These are phyloP conservation scores for Drosophila lowei DNA, from an alignment of 1,140 invertebrate genomes.

Conservation along the genomic window DNA sequence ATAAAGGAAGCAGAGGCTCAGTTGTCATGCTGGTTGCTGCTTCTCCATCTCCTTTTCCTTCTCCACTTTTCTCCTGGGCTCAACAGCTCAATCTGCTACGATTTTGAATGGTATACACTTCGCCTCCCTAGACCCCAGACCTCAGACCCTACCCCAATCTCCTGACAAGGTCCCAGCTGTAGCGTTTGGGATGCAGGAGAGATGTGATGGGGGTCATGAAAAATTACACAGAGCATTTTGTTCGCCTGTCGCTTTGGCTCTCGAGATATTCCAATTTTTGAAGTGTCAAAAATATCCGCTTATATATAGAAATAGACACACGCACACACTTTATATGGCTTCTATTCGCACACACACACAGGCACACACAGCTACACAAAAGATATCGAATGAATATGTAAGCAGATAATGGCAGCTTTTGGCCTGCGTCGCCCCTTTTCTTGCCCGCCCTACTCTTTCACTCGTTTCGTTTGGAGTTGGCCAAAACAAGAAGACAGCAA, in stretches of 20 bases:
- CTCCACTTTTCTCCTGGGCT: conserved; percentile 13
- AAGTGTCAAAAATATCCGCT: conserved; percentile 78
- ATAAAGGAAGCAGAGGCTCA: conserved; percentile 51
- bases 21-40: conserved; percentile 40
- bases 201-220: conserved; percentile 47
- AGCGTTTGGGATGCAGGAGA: neutral
- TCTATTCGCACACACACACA: conserved; percentile 32
- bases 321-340: conserved; percentile 27
- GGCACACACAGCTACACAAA: neutral
- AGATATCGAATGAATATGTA: conserved; percentile 67
- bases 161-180: conserved; percentile 55
- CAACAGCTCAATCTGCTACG: conserved; percentile 70
- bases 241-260: conserved; percentile 56
- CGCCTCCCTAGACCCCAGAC: neutral
- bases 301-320: conserved; percentile 49
- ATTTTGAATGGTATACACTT: conserved; percentile 51
- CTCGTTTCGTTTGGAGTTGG: conserved; percentile 39
- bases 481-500: conserved; percentile 49
- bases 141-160: conserved; percentile 5
- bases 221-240: conserved; percentile 67
- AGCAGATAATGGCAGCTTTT: conserved; percentile 69
- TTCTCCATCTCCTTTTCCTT: neutral
- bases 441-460: conserved; percentile 14
- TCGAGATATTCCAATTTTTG: conserved; percentile 76
- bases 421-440: conserved; percentile 4